Percentiles rank a stretch among this genome's conserved stretches.
Conservation (phyloP, 1,140 invertebrate species). For the Phymastichus coffea region DNA sequence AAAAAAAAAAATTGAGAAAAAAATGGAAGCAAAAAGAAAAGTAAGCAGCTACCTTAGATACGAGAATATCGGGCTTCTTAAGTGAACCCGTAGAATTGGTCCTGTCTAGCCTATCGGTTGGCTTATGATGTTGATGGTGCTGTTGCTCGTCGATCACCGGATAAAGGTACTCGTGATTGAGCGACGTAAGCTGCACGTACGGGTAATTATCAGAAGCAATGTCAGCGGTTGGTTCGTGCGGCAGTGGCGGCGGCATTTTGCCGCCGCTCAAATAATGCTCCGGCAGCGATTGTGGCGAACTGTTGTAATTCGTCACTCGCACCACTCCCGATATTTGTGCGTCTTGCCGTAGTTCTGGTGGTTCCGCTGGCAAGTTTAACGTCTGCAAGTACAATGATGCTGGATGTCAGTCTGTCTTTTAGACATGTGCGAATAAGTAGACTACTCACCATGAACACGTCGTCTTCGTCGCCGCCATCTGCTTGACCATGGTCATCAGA, state of each 20-base stretch:
- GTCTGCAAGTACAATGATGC: too few relatives aligned
- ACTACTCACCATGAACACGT: conserved; percentile 71
- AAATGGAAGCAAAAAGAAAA: background rate
- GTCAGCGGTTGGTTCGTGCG: conserved; percentile 25
- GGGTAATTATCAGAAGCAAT: conserved; percentile 68
- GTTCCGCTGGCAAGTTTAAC: conserved; percentile 76
- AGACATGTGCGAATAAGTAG: conserved; percentile 9
- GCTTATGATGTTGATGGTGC: conserved; percentile 40
- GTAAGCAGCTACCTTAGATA: conserved; percentile 17
- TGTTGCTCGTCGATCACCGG: conserved; percentile 67
- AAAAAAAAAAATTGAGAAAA: too few relatives aligned
- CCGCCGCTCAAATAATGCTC: conserved; percentile 44
- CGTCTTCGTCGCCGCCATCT: conserved; percentile 78
- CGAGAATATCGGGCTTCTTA: conserved; percentile 63
- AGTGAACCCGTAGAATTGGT: conserved; percentile 62
- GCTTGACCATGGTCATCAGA: conserved; percentile 44
- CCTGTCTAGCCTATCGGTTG: conserved; percentile 51
- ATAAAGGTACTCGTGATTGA: conserved; percentile 81
- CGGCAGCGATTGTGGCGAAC: too few relatives aligned
- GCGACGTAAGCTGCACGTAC: conserved; percentile 81
- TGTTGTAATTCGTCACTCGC: conserved; percentile 45
- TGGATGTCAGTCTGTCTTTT: conserved; percentile 24
- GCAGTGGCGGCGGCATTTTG: conserved; percentile 34
- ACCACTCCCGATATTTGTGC: conserved; percentile 47
- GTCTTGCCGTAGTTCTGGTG: too few relatives aligned